A percentile compares a stretch with the other conserved stretches of the same genome.
Conservation (phyloP, 92 coral and sea anemone genomes). For the Actinernus sp. region DNA sequence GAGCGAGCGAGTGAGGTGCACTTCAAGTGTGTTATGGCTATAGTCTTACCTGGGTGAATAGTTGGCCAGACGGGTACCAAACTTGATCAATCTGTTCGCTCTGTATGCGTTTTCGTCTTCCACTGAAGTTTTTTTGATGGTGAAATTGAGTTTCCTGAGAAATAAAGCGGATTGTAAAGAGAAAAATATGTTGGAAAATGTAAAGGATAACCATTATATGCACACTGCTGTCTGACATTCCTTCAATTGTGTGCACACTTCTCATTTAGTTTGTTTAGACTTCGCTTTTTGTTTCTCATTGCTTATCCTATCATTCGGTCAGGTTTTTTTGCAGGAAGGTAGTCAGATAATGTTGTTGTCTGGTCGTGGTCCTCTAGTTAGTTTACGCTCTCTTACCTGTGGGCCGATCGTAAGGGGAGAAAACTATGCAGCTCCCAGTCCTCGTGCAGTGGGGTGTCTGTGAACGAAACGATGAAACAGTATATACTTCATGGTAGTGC, state of each 20-base stretch:
- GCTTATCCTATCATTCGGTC: too few species aligned
- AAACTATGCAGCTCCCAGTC: constrained; percentile 97
- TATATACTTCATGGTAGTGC: too few species aligned
- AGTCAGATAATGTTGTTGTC: too few species aligned
- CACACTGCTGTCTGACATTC: too few species aligned
- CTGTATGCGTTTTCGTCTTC: constrained; percentile 75
- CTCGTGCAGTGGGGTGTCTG: constrained; percentile 87
- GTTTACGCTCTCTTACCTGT: constrained; percentile 90
- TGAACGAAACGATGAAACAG: not conserved
- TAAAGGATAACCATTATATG: too few species aligned
- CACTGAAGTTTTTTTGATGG: constrained; percentile 61
- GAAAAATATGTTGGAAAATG: too few species aligned
- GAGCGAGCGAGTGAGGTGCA: too few species aligned
- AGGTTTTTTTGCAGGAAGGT: too few species aligned
- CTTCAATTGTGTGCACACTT: too few species aligned
- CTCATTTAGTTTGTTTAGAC: not conserved
- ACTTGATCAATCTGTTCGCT: constrained; percentile 78
- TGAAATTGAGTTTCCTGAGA: constrained; percentile 79
- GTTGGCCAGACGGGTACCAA: constrained; percentile 81
- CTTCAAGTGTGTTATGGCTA: too few species aligned
- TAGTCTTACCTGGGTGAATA: constrained; percentile 79
- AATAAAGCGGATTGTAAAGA: not conserved
- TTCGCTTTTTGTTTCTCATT: too few species aligned
- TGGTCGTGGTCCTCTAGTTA: too few species aligned
- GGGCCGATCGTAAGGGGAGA: constrained; percentile 81